These are phyloP conservation scores for Megaceryle maxima DNA, from an alignment of 2,113 vertebrate genomes.

Conservation along the genomic window DNA sequence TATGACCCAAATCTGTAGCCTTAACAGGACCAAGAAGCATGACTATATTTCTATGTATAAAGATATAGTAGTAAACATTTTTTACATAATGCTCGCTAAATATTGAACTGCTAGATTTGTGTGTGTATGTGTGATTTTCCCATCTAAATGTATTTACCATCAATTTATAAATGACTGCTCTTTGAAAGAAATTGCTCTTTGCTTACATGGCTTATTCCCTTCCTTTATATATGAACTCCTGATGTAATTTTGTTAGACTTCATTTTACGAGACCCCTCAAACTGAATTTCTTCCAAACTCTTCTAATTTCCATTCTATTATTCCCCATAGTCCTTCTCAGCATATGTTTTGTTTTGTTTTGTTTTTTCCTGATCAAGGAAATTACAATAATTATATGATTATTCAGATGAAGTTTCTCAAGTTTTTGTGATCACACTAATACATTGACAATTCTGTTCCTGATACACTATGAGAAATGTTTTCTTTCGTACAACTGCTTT, in stretches of 20 bases:
- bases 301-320: background rate
- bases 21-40: background rate
- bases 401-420: background rate
- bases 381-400: background rate
- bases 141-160: background rate
- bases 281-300: background rate
- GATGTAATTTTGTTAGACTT: background rate
- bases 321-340: background rate
- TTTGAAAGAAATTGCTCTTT: background rate
- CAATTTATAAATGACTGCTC: background rate
- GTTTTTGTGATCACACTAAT: background rate
- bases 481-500: background rate
- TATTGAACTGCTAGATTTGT: background rate
- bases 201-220: background rate
- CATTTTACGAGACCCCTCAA: background rate
- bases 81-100: background rate
- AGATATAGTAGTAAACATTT: background rate
- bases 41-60: background rate
- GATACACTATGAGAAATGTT: background rate
- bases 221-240: background rate
- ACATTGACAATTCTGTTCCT: background rate
- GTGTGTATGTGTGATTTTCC: background rate
- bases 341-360: background rate
- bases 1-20: background rate
- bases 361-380: background rate